Base-by-base conservation (phyloP, 2,888 invertebrate species). In the Eudasyphora cyanicolor region DNA sequence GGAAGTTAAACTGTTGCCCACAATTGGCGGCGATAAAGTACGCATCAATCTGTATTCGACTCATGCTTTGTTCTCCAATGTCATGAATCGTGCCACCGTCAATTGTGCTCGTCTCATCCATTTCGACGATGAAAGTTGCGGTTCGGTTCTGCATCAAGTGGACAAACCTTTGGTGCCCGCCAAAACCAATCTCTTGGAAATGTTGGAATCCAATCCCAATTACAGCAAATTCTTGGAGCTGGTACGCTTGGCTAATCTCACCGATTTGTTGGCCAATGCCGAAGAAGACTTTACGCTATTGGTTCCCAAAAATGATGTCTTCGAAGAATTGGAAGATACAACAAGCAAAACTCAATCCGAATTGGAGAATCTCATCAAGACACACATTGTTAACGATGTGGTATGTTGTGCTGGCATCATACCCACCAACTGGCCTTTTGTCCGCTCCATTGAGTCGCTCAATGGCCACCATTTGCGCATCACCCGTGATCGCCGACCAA, bases 101-200 rank as follows among this genome's bases (percentile, higher is more conserved):
- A 95, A 96, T 89, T 96, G 96, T 89, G 95, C 95, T 0, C 92
- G 94, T 8, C 89, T 96, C 12, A 92, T 93, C 0, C 93, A 93
- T 85, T 93, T 93, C 77, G 95, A 95, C 86, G 93, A 94, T 82
- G 93, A 94, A 88, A 94, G 95, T 38, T 96, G 96, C 87, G 95
- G 95, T 77, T 95, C 95, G 0, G 93, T 95, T 8, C 91, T 95
- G 21, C 95, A 96, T 88, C 93, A 95, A 88, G 93, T 96, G 0
- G 94, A 95, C 87, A 93, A 93, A 86, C 92, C 95, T 21, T 89
- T 95, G 35, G 87, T 92, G 0, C 89, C 91, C 51, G 91, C 92
- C 29, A 89, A 90, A 73, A 87, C 91, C 90, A 92, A 88, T 84
- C 87, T 92, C 42, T 85, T 91, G 0, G 84, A 91, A 86, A 51